Base-by-base conservation (phyloP, 2,113 vertebrate species). In the Xiphorhynchus elegans region DNA sequence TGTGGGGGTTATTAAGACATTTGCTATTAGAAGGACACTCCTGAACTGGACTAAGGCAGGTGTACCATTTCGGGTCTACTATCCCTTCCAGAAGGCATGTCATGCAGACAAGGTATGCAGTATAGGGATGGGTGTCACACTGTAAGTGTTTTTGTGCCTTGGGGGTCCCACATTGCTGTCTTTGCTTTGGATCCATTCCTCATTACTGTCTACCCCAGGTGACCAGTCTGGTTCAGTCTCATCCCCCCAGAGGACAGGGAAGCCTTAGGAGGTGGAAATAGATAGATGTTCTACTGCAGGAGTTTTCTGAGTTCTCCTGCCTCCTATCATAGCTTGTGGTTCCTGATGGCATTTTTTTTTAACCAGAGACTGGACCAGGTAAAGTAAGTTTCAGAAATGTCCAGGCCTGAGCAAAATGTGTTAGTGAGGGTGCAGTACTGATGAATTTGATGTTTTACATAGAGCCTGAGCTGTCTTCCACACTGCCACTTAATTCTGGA, bases 91-190 rank as follows among this genome's bases (percentile, higher is more conserved):
- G 44, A 67, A 67, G 58, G 26, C 9, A 2, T 5, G 24, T 42
- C 50, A n/a, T 42, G 35, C 53, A 53, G 44, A 49, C 5, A 7
- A 9, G 7, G 3, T 44, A 8, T 31, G 17, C 16, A 42, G 42
- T 17, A 10, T 5, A n/a, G 31, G 14, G 28, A 9, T 47, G 28
- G 9, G 25, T 35, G 42, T 31, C 40, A 58, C 1, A 1, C 66
- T 2, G 0, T 16, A 31, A 35, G 58, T 37, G 2, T 26, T 76
- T 81, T 58, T n/a, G 56, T 46, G 67, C 55, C 66, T 73, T 1
- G 0, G 4, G 50, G 33, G 17, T 64, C 26, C 55, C 21, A 1
- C 50, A 7, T 73, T 56, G 11, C 11, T 3, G 2, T 56, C 29
- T 52, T 35, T 74, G 55, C 44, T 68, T 78, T 47, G 11, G 11